Evolutionary conservation across 1,140 invertebrate species (phyloP).

Genomic region (Trichonephila clavata): DNA sequence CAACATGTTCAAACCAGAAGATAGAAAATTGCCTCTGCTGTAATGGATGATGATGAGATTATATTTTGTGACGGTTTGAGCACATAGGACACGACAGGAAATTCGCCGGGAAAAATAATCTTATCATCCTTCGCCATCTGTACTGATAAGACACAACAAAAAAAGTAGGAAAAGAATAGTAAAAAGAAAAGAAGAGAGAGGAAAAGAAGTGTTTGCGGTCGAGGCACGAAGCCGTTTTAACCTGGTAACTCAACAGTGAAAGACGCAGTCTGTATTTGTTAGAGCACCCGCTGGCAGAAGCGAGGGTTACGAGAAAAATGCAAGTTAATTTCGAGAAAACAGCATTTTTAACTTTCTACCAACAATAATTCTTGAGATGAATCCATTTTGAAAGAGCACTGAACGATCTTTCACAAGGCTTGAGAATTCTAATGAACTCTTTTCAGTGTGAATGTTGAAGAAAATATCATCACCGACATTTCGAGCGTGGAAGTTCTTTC

Average conservation of each 20-base stretch:
- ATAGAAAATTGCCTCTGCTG: neutral
- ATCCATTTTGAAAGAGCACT: constrained; percentile 10
- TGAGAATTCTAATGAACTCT: constrained; percentile 28
- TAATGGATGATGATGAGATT: neutral
- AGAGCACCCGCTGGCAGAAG: neutral
- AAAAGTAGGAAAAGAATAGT: neutral
- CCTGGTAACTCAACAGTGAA: constrained; percentile 24
- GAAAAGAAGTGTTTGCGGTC: constrained; percentile 13
- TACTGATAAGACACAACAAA: constrained; percentile 17
- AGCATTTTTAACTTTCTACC: constrained; percentile 21
- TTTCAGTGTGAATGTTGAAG: neutral
- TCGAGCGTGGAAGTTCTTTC: neutral
- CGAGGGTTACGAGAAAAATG: neutral
- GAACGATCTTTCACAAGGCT: neutral
- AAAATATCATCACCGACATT: neutral
- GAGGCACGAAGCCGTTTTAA: constrained; percentile 7
- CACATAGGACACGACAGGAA: constrained; percentile 39
- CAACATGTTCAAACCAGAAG: neutral
- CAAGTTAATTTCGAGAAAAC: constrained; percentile 27
- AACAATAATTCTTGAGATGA: neutral
- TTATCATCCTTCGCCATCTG: constrained; percentile 4
- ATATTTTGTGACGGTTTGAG: neutral
- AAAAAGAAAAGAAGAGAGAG: neutral
- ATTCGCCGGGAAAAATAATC: neutral
- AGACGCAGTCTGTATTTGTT: neutral